Evolutionary conservation across 2,888 invertebrate genomes (phyloP).

Genomic region (Tetrapedia diversipes): DNA sequence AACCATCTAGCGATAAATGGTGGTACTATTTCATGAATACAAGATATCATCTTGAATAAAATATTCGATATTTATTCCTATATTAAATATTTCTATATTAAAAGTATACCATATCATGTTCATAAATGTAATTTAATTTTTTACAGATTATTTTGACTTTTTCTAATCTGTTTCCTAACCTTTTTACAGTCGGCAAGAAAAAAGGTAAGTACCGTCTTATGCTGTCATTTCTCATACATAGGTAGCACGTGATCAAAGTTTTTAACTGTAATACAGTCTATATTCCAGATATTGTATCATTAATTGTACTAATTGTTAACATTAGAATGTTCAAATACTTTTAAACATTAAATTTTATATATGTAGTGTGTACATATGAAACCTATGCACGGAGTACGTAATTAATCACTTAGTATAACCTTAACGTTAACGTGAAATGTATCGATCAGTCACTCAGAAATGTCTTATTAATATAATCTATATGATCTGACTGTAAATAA

Average conservation of each 20-base stretch:
- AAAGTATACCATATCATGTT: too few relatives aligned
- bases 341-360: too few relatives aligned
- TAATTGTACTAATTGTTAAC: neutral
- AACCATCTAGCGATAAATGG: constrained; percentile 1
- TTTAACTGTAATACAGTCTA: neutral
- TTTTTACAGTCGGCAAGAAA: neutral
- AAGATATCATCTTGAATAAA: too few relatives aligned
- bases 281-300: neutral
- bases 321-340: neutral
- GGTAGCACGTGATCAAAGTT: neutral
- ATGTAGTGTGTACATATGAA: neutral
- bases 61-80: too few relatives aligned
- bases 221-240: neutral
- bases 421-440: neutral
- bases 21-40: neutral
- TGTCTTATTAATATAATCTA: neutral
- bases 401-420: neutral
- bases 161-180: too few relatives aligned
- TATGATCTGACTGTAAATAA: too few relatives aligned
- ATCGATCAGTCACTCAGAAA: neutral
- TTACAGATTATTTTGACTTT: too few relatives aligned
- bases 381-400: too few relatives aligned
- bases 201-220: too few relatives aligned
- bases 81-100: too few relatives aligned
- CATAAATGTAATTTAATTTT: too few relatives aligned